Conservation (phyloP, 2,888 invertebrate genomes). For the Melanotus villosus region DNA sequence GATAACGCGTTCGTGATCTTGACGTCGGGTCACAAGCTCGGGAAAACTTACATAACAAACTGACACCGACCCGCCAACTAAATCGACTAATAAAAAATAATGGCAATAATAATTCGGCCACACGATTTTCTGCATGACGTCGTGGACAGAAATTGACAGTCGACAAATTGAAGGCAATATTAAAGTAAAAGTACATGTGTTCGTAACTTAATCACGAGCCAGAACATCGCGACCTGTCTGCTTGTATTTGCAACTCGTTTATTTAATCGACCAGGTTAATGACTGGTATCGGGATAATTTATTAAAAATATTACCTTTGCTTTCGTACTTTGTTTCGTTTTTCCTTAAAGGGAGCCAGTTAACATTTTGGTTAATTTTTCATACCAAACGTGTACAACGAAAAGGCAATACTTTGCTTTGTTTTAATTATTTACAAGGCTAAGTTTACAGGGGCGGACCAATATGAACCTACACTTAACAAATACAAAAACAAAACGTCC, state of each 20-base stretch:
- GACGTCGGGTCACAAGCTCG: conserved; percentile 11
- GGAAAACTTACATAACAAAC: background rate
- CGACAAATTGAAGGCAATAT: conserved; percentile 50
- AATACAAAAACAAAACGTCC: no score
- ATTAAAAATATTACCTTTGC: conserved; percentile 18
- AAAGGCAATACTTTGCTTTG: conserved; percentile 20
- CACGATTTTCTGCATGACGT: conserved; percentile 1
- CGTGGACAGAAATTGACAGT: conserved; percentile 39
- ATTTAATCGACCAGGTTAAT: conserved; percentile 34
- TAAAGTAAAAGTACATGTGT: conserved; percentile 50
- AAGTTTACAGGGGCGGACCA: background rate
- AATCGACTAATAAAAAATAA: background rate
- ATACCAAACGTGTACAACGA: conserved; percentile 20
- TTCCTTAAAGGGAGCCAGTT: conserved; percentile 17
- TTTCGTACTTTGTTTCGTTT: background rate
- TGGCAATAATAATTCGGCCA: background rate
- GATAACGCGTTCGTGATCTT: conserved; percentile 7
- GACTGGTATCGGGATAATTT: conserved; percentile 23
- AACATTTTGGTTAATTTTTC: conserved; percentile 23
- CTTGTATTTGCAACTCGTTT: conserved; percentile 32
- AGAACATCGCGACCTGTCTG: conserved; percentile 35
- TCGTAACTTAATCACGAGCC: conserved; percentile 48
- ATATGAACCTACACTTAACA: no score
- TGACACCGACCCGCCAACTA: background rate
- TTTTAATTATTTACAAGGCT: conserved; percentile 6